Evolutionary conservation across 1,140 invertebrate genomes (phyloP).

Genomic region (Phthorimaea operculella): DNA sequence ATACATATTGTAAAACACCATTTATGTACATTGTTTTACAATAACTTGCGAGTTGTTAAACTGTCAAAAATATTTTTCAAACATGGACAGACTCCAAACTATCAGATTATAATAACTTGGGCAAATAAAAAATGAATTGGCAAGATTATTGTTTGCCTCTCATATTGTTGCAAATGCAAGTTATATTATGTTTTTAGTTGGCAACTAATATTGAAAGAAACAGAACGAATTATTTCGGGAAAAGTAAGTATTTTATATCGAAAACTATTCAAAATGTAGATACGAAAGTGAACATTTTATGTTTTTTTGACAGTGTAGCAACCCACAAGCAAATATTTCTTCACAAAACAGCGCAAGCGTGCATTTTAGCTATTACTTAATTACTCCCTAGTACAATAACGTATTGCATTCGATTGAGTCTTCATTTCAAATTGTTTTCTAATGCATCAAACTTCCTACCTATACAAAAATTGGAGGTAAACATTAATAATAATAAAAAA

Average conservation of each 20-base stretch:
- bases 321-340: background rate
- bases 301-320: background rate
- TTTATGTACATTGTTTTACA: conserved; percentile 12
- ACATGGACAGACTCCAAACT: no score
- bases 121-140: no score
- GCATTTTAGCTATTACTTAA: conserved; percentile 36
- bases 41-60: background rate
- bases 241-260: no score
- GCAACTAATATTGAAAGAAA: no score
- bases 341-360: conserved; percentile 28
- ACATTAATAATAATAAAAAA: conserved; percentile 44
- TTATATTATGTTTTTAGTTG: no score
- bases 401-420: conserved; percentile 1
- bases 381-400: conserved; percentile 4
- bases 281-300: no score
- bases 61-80: conserved; percentile 2
- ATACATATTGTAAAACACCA: conserved; percentile 13
- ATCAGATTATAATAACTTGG: no score
- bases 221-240: no score
- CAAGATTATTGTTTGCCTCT: background rate
- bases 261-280: no score
- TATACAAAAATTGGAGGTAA: conserved; percentile 56
- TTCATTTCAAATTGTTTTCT: conserved; percentile 19
- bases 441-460: conserved; percentile 37
- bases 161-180: no score